Conservation (phyloP, 2,113 vertebrate genomes). For the Rhombomys opimus region DNA sequence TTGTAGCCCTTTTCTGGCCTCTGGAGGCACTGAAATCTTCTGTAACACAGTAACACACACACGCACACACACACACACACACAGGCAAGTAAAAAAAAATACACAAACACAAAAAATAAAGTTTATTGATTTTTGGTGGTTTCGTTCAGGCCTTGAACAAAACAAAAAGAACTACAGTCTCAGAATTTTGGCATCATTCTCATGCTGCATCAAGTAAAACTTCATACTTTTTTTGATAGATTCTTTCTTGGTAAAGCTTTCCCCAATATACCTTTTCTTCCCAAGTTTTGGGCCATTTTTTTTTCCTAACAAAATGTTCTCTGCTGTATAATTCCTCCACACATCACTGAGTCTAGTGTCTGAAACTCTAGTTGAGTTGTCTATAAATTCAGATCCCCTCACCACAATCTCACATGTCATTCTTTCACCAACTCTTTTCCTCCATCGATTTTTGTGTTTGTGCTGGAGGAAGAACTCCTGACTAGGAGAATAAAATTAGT, state of each 20-base stretch:
- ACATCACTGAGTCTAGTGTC: not conserved
- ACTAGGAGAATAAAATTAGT: slow-evolving; percentile 52
- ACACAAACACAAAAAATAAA: not conserved
- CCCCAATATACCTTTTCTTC: not conserved
- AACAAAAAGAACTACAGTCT: not conserved
- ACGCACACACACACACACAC: not conserved
- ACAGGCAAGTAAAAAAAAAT: not conserved
- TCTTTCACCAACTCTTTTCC: not conserved
- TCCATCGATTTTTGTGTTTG: slow-evolving; percentile 50
- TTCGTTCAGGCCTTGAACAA: not conserved
- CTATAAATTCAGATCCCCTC: not conserved
- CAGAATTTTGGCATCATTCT: not conserved
- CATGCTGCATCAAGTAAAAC: not conserved
- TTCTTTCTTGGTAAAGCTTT: slow-evolving; percentile 15
- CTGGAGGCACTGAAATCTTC: not conserved
- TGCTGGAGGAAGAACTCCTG: slow-evolving; percentile 3
- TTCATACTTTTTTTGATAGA: not conserved
- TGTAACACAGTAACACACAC: not conserved
- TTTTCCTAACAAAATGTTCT: not conserved
- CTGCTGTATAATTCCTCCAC: not conserved
- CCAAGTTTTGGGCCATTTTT: not conserved
- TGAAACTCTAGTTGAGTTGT: not conserved
- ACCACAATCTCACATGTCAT: not conserved
- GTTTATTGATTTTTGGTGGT: not conserved
- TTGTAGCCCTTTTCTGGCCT: not conserved